phyloP scores from a whole-genome alignment of 1,140 invertebrate species.

The Atta colombica region DNA sequence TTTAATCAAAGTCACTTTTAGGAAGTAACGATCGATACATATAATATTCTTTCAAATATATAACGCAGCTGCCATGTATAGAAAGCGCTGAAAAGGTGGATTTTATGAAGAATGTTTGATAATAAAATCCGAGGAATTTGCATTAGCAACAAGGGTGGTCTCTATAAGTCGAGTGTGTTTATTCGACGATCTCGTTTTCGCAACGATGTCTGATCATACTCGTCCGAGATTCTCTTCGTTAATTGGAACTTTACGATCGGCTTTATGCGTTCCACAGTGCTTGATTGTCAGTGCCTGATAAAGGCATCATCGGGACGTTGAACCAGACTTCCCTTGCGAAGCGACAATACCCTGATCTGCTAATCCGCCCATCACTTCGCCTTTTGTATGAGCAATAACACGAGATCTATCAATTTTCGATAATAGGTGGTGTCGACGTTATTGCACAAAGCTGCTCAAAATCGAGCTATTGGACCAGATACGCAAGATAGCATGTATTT shows the following conservation, averaged over 20 bases:
- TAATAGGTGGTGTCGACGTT: constrained; percentile 1
- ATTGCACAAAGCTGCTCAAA: neutral
- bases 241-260: constrained; percentile 76
- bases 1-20: neutral
- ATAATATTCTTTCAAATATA: neutral
- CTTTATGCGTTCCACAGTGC: constrained; percentile 65
- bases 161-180: constrained; percentile 17
- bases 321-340: constrained; percentile 57
- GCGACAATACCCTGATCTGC: constrained; percentile 20
- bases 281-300: constrained; percentile 68
- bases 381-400: neutral
- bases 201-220: constrained; percentile 29
- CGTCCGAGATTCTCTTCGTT: constrained; percentile 63
- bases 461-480: neutral
- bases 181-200: constrained; percentile 25
- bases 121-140: constrained; percentile 45
- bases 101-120: constrained; percentile 37
- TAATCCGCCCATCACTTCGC: constrained; percentile 8
- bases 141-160: neutral
- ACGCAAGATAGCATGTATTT: neutral
- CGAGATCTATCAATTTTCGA: constrained; percentile 41
- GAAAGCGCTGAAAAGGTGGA: neutral
- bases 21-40: constrained; percentile 10
- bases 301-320: constrained; percentile 74
- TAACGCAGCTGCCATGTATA: neutral